Base-by-base conservation (phyloP, 1,140 invertebrate species). In the Hetaerina americana region DNA sequence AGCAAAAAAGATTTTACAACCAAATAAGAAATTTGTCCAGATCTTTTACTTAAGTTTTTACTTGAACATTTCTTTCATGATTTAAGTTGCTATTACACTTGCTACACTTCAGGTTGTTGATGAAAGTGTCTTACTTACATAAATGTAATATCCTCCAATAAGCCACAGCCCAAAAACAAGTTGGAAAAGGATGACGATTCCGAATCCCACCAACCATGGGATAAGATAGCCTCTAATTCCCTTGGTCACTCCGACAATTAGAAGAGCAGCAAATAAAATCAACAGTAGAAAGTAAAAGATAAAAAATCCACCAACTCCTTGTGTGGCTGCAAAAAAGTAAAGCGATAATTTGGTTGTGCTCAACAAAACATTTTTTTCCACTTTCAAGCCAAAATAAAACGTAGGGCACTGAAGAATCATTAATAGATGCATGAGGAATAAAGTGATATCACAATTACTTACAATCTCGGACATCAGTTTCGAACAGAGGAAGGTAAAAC, bases 71-170 rank as follows among this genome's bases (percentile, higher is more conserved):
- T n/a, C n/a, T n/a, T n/a, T n/a, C n/a, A n/a, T n/a, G n/a, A n/a
- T n/a, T n/a, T n/a, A n/a, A n/a, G n/a, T n/a, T n/a, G n/a, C n/a
- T n/a, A n/a, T n/a, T n/a, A n/a, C n/a, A n/a, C n/a, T n/a, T n/a
- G n/a, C n/a, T n/a, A n/a, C n/a, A n/a, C n/a, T n/a, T n/a, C n/a
- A n/a, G n/a, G n/a, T n/a, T n/a, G n/a, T n/a, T n/a, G n/a, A n/a
- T n/a, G n/a, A n/a, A n/a, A n/a, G n/a, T n/a, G n/a, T 12, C 70
- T 85, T 26, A 78, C 90, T 91, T 82, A 95, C 92, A 83, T 94
- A 94, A 79, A 94, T 94, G 77, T 94, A 94, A 76, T 95, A 95
- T 66, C 92, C 92, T 71, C 89, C 90, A 57, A 94, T 80, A 0
- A 94, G 82, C 91, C 92, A 94, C 24, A 94, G 78, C 12, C 92